Conservation (phyloP, 2,113 vertebrate genomes). For the Colinus virginianus region DNA sequence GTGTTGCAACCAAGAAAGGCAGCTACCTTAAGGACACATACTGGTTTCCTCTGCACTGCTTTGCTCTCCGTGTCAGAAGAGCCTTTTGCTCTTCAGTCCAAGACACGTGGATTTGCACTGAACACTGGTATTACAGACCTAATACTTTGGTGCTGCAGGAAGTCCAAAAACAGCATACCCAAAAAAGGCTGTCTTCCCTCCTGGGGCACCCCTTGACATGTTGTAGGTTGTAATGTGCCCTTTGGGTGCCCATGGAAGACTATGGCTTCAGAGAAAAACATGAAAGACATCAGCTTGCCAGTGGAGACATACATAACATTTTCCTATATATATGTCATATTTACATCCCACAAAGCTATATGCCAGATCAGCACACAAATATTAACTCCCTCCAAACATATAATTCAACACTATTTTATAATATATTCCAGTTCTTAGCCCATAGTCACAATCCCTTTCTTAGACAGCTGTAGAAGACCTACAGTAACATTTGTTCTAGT, state of each 20-base stretch:
- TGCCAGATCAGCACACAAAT: background rate
- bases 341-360: background rate
- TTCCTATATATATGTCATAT: background rate
- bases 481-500: background rate
- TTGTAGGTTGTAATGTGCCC: background rate
- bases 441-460: background rate
- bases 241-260: background rate
- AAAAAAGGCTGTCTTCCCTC: background rate
- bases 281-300: background rate
- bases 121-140: background rate
- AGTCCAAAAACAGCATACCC: fast-evolving
- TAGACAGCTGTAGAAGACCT: background rate
- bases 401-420: background rate
- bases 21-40: background rate
- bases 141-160: background rate
- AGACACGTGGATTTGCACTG: fast-evolving
- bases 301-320: background rate
- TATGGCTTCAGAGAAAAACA: background rate
- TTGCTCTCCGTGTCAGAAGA: background rate
- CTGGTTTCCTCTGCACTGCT: background rate
- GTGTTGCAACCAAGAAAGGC: background rate
- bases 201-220: fast-evolving
- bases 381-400: background rate
- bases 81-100: background rate
- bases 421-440: background rate